Evolutionary conservation across 1,140 invertebrate species (phyloP).

Genomic region (Macrotrachela quadricornifera): DNA sequence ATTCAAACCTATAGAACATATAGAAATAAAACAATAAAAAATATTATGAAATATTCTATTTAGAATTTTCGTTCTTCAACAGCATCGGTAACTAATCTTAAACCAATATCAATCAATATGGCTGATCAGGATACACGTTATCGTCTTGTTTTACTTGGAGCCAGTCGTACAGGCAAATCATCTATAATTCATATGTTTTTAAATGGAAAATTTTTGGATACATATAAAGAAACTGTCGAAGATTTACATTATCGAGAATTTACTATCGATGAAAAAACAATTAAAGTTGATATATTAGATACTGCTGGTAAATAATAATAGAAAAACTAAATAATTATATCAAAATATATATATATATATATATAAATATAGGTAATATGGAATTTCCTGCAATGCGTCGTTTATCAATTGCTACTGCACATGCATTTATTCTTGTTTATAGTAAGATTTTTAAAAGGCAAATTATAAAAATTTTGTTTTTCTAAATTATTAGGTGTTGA

Average conservation of each 20-base stretch:
- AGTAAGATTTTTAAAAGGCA: slow-evolving; percentile 31
- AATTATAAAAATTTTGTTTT: too few relatives aligned
- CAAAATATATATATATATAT: too few relatives aligned
- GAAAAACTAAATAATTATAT: too few relatives aligned
- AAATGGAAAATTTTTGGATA: slow-evolving; percentile 57
- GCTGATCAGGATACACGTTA: slow-evolving; percentile 44
- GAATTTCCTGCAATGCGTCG: not conserved
- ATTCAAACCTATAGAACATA: too few relatives aligned
- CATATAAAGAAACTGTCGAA: slow-evolving; percentile 66
- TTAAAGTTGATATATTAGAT: slow-evolving; percentile 56
- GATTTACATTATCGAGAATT: slow-evolving; percentile 68
- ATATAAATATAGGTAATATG: slow-evolving; percentile 10
- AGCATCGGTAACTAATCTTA: too few relatives aligned
- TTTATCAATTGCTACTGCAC: not conserved
- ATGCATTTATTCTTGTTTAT: not conserved
- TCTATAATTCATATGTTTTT: slow-evolving; percentile 62
- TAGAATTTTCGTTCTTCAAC: too few relatives aligned
- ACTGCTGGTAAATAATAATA: slow-evolving; percentile 44
- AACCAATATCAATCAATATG: not conserved
- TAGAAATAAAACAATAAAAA: too few relatives aligned
- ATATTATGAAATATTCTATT: too few relatives aligned
- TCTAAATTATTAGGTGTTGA: too few relatives aligned
- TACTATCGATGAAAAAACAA: slow-evolving; percentile 35
- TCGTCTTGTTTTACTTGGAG: slow-evolving; percentile 57
- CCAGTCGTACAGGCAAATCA: slow-evolving; percentile 61